Evolutionary conservation across 2,797 vertebrate genomes (phyloP), one percentile per base, ranked within the genome.

Genomic region (Scyliorhinus canicula): DNA sequence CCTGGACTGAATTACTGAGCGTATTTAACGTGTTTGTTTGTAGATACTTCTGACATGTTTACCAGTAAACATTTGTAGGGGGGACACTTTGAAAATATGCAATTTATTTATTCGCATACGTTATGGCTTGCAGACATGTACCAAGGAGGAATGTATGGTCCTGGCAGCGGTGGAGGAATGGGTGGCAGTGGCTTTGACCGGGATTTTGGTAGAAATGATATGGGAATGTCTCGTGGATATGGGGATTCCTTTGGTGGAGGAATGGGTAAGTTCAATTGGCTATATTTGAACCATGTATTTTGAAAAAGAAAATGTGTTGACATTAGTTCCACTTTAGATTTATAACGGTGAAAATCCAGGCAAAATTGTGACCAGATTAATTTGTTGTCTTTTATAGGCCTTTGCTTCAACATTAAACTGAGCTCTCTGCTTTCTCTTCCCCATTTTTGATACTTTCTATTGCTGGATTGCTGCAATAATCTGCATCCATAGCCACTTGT

Each of bases 171-270:
- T 14, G 93, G 65, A 74, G 98, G 98, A 95, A 97, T 98, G 96
- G 98, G 98, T 96, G 98, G 97, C 44, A 74, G 93, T 95, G 97
- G 97, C 96, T 98, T 98, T 97, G 98, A 98, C 95, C 96, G 97
- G 96, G 98, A 98, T 94, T 98, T 99, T 97, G 98, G 98, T 96
- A 98, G 98, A 96, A 99, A 98, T 95, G 98, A 99, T 95, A 98
- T 99, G 98, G 98, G 98, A 96, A 98, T 99, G 98, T 98, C 98
- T 96, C 97, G 98, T 95, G 98, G 97, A 96, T 99, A 98, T 97
- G 98, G 98, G 95, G 98, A 99, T 74, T 97, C 98, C 65, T 97
- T 98, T 97, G 98, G 99, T 95, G 98, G 98, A 97, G 98, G 98
- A 97, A 98, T 98, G 97, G 98, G 98, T 98, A 96, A 97, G 98